phyloP scores from a whole-genome alignment of 2,888 invertebrate species.

The Stenichneumon culpator region DNA sequence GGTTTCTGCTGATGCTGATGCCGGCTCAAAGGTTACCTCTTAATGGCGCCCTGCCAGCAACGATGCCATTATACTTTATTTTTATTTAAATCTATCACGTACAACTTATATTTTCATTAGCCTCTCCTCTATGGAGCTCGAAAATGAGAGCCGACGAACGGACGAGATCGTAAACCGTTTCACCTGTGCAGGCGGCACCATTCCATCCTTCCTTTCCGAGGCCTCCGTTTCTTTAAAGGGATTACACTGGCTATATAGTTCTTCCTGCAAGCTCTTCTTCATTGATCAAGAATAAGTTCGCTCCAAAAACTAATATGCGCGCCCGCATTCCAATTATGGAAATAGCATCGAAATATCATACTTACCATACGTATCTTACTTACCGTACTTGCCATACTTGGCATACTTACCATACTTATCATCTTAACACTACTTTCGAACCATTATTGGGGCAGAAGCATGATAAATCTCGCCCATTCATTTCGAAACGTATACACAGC shows the following conservation, averaged over 20 bases:
- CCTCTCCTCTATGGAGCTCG: slow-evolving; percentile 75
- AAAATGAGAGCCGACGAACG: slow-evolving; percentile 42
- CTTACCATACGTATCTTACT: too few relatives aligned
- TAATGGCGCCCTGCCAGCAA: slow-evolving; percentile 75
- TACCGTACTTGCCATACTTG: too few relatives aligned
- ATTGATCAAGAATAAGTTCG: neutral
- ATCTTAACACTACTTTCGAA: neutral
- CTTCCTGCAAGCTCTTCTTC: neutral
- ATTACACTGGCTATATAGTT: slow-evolving; percentile 6
- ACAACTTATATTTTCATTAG: slow-evolving; percentile 85
- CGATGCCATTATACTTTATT: slow-evolving; percentile 77
- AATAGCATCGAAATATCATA: too few relatives aligned
- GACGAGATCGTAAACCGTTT: slow-evolving; percentile 71
- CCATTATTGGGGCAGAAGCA: too few relatives aligned
- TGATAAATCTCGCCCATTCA: neutral
- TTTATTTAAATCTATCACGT: slow-evolving; percentile 80
- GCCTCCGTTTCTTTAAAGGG: slow-evolving; percentile 43
- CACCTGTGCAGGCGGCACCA: slow-evolving; percentile 71
- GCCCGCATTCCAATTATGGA: neutral
- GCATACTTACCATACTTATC: too few relatives aligned
- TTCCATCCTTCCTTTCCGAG: slow-evolving; percentile 57
- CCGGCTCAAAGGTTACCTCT: slow-evolving; percentile 68
- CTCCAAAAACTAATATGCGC: neutral
- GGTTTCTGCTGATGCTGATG: slow-evolving; percentile 58
- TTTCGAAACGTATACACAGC: neutral